Percentiles rank a stretch among this genome's conserved stretches.
phyloP scores from a whole-genome alignment of 2,113 vertebrate genomes.

The Arenaria interpres region DNA sequence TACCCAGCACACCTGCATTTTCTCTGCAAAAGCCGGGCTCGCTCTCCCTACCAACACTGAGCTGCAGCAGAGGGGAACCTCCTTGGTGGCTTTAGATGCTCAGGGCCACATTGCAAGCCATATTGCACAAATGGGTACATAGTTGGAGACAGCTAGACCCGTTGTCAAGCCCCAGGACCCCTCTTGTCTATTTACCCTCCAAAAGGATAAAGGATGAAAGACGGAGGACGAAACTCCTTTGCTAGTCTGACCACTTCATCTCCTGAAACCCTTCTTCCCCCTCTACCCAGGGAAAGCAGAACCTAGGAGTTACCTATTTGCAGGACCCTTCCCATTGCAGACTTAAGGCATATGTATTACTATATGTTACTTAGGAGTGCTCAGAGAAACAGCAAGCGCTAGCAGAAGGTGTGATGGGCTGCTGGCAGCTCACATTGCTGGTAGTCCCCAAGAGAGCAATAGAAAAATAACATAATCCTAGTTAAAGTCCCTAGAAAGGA shows the following conservation, averaged over 20 bases:
- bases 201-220: neutral
- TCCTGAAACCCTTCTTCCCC: neutral
- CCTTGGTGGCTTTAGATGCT: neutral
- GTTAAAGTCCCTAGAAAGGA: neutral
- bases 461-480: neutral
- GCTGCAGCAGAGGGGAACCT: neutral
- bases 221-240: neutral
- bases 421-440: neutral
- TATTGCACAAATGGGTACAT: fast-evolving
- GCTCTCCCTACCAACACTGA: neutral
- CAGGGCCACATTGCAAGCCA: neutral
- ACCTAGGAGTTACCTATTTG: neutral
- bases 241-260: neutral
- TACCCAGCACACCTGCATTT: neutral
- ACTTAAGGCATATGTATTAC: neutral
- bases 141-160: neutral
- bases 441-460: neutral
- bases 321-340: neutral
- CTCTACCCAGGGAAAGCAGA: neutral
- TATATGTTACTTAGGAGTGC: too few species aligned
- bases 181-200: neutral
- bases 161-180: neutral
- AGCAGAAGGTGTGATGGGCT: neutral
- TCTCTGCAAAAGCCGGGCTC: neutral
- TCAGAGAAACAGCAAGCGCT: neutral